These are phyloP conservation scores for Myotis brandtii DNA, from an alignment of 2,113 vertebrate species.

Conservation along the genomic window DNA sequence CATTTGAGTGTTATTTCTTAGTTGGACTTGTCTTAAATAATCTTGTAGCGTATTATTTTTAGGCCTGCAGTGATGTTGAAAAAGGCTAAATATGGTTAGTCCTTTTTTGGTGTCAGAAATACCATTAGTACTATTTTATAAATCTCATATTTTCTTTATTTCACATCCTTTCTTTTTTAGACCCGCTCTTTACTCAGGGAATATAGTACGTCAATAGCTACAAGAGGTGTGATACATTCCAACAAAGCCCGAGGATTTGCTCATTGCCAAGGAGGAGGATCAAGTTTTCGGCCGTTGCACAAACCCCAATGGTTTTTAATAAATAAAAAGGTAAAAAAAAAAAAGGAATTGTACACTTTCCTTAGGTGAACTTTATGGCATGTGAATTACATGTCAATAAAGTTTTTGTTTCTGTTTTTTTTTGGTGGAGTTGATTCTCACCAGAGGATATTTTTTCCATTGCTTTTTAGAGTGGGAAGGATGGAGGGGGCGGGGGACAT, in stretches of 20 bases:
- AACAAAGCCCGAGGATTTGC: conserved; percentile 90
- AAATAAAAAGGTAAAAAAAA: conserved; percentile 91
- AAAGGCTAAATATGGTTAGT: not conserved
- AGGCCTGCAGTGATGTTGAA: not conserved
- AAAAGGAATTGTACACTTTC: not conserved
- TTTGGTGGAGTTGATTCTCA: no score
- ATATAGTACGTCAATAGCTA: conserved; percentile 93
- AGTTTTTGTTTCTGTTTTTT: not conserved
- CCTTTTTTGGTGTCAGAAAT: not conserved
- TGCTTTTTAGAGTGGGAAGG: no score
- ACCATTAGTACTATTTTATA: not conserved
- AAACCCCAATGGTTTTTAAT: conserved; percentile 97
- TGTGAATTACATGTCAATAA: conserved; percentile 32
- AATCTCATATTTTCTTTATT: not conserved
- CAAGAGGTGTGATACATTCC: conserved; percentile 95
- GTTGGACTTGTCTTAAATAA: conserved; percentile 19
- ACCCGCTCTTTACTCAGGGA: conserved; percentile 87
- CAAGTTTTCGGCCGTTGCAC: conserved; percentile 95
- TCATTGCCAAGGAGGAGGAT: conserved; percentile 87
- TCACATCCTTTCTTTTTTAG: conserved; percentile 82
- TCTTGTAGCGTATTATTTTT: conserved; percentile 18
- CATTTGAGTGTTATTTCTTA: not conserved
- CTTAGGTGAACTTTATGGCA: not conserved
- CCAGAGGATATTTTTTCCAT: no score
- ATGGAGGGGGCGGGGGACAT: no score